phyloP scores from a whole-genome alignment of 2,113 vertebrate genomes.

The Atherinomorus stipes region DNA sequence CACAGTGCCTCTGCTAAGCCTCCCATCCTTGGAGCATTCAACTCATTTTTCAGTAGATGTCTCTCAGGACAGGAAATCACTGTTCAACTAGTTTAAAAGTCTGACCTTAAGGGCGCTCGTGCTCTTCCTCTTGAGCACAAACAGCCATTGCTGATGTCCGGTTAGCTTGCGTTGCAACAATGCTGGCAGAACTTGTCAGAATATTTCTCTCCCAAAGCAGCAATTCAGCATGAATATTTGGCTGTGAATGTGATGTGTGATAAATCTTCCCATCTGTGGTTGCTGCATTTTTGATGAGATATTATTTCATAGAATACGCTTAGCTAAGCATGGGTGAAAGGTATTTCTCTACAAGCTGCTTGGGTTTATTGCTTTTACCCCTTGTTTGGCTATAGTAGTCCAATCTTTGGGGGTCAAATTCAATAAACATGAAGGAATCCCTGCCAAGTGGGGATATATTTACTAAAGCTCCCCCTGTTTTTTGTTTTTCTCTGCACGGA shows the following conservation, averaged over 20 bases:
- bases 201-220: conserved; percentile 1
- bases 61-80: conserved; percentile 21
- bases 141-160: conserved; percentile 18
- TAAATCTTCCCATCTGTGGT: conserved; percentile 21
- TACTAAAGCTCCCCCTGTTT: conserved; percentile 51
- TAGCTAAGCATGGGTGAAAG: conserved; percentile 19
- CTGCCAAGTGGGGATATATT: conserved; percentile 57
- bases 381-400: conserved; percentile 56
- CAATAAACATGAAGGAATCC: conserved; percentile 59
- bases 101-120: conserved; percentile 11
- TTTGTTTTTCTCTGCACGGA: conserved; percentile 34
- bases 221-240: conserved; percentile 23
- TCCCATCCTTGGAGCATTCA: conserved; percentile 10
- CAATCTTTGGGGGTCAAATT: conserved; percentile 59
- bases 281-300: conserved; percentile 30
- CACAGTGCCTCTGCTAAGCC: background rate
- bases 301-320: conserved; percentile 14
- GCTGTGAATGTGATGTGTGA: conserved; percentile 5
- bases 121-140: conserved; percentile 28
- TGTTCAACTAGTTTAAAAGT: conserved; percentile 17
- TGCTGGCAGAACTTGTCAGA: background rate
- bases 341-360: conserved; percentile 43
- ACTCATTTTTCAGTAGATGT: conserved; percentile 31
- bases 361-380: conserved; percentile 65
- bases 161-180: conserved; percentile 13